Evolutionary conservation across 2,888 invertebrate species (phyloP).

Genomic region (Myathropa florea): DNA sequence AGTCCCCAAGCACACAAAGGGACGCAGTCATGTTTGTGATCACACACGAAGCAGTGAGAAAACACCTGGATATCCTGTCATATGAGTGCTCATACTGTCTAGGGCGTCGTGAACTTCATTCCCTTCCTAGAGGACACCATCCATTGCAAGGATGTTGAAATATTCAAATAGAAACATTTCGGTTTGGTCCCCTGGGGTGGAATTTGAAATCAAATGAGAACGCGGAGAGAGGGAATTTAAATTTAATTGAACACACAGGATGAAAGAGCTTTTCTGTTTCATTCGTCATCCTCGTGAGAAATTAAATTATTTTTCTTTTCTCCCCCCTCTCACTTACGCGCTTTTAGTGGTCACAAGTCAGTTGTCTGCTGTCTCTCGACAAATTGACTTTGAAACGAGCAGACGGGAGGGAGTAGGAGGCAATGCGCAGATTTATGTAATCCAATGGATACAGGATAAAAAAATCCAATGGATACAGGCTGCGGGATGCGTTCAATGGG

Average conservation of each 20-base stretch:
- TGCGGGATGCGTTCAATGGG: not conserved
- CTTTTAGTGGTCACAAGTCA: not conserved
- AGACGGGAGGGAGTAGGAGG: not conserved
- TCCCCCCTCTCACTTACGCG: no score
- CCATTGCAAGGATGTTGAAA: not conserved
- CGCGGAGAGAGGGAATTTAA: not conserved
- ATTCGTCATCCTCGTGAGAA: not conserved
- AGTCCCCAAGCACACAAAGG: not conserved
- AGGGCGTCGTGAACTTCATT: not conserved
- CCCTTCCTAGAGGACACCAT: not conserved
- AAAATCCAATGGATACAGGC: not conserved
- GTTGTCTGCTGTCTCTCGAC: not conserved
- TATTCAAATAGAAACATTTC: not conserved
- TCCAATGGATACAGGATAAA: no score
- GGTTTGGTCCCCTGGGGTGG: not conserved
- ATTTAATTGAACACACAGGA: constrained; percentile 34
- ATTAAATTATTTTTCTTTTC: no score
- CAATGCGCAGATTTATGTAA: not conserved
- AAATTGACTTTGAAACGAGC: not conserved
- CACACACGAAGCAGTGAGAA: not conserved
- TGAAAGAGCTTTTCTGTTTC: not conserved
- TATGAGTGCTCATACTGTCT: not conserved
- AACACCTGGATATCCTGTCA: not conserved
- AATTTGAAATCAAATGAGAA: not conserved
- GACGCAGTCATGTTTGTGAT: not conserved